phyloP scores from a whole-genome alignment of 2,797 vertebrate genomes.

The Gobionotothen gibberifrons region DNA sequence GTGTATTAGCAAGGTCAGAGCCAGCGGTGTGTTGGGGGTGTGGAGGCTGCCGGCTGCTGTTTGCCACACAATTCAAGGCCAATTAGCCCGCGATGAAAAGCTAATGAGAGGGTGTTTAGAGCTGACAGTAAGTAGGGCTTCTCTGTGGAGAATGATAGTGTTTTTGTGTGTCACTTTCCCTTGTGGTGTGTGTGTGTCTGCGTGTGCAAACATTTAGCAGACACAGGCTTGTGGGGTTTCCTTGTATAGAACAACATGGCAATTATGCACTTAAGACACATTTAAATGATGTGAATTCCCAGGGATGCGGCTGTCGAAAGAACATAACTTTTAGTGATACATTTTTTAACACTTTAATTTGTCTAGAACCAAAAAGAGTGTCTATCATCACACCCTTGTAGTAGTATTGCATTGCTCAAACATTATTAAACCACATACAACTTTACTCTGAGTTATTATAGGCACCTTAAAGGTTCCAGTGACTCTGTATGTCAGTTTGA shows the following conservation, averaged over 20 bases:
- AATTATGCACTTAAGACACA: constrained; percentile 39
- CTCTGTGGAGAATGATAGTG: constrained; percentile 49
- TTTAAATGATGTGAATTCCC: constrained; percentile 22
- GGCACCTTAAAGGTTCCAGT: not conserved
- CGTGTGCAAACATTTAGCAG: constrained; percentile 23
- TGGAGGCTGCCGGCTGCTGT: constrained; percentile 41
- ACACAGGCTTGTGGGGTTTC: constrained; percentile 39
- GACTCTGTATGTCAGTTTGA: not conserved
- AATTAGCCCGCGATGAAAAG: constrained; percentile 67
- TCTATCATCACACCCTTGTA: not conserved
- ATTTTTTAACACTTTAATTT: not conserved
- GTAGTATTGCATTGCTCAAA: not conserved
- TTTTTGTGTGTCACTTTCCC: constrained; percentile 40
- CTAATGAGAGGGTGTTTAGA: constrained; percentile 66
- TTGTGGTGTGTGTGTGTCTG: constrained; percentile 29
- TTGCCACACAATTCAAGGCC: constrained; percentile 52
- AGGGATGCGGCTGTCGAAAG: constrained; percentile 5
- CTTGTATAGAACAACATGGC: constrained; percentile 41
- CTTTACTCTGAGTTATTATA: not conserved
- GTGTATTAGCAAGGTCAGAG: constrained; percentile 18
- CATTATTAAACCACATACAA: not conserved
- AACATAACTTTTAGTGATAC: not conserved
- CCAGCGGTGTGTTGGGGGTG: constrained; percentile 17
- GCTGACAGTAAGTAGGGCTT: constrained; percentile 65
- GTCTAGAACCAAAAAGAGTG: constrained; percentile 1